These are phyloP conservation scores for Spheniscus mendiculus DNA, from an alignment of 2,113 vertebrate species.

Conservation along the genomic window DNA sequence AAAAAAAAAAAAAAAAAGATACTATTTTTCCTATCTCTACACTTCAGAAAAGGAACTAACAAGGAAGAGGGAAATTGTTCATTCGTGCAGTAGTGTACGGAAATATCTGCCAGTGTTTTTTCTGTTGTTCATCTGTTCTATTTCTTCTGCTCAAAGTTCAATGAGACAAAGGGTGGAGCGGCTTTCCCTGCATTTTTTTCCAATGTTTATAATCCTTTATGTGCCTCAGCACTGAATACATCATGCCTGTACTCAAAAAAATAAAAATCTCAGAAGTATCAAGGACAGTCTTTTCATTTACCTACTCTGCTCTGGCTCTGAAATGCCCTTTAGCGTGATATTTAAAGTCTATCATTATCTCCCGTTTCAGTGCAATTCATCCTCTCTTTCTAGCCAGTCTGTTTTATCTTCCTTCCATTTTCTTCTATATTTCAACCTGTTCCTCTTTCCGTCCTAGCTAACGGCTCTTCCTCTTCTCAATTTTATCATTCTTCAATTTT, in stretches of 20 bases:
- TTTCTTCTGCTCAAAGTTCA: not conserved
- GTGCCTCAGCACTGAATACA: not conserved
- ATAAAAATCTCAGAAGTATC: not conserved
- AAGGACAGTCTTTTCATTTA: not conserved
- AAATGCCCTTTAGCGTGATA: not conserved
- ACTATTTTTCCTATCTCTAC: not conserved
- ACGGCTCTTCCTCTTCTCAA: not conserved
- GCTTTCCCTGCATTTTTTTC: not conserved
- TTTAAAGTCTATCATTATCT: not conserved
- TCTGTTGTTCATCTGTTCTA: not conserved
- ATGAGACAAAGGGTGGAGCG: not conserved
- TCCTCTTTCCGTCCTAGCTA: not conserved
- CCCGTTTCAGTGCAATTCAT: not conserved
- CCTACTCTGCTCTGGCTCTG: not conserved
- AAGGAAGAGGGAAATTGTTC: not conserved
- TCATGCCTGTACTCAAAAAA: not conserved
- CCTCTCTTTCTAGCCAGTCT: not conserved
- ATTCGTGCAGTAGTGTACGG: not conserved
- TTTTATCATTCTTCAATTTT: not conserved
- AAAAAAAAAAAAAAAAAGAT: rapidly evolving
- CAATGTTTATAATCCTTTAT: not conserved
- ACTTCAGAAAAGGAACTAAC: not conserved
- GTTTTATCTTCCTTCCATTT: not conserved
- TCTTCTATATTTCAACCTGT: not conserved
- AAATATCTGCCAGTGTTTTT: not conserved